Percentiles rank a stretch among this genome's conserved stretches.
These are phyloP conservation scores for Botia kubotai DNA, from an alignment of 2,797 vertebrate genomes.

Conservation along the genomic window DNA sequence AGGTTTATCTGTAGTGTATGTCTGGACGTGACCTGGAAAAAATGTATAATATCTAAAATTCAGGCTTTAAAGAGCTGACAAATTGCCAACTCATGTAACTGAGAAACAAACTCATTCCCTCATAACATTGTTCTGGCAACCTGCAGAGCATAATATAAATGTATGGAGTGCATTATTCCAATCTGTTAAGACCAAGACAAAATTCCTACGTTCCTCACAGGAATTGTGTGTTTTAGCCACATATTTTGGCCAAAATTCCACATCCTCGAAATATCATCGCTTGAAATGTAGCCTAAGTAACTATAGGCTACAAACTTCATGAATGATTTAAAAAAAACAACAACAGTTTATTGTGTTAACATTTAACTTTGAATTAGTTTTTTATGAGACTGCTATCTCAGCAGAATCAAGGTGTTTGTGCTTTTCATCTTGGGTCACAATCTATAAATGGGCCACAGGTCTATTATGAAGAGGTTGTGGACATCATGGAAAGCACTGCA, in stretches of 20 bases:
- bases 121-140: conserved; percentile 10
- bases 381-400: not conserved
- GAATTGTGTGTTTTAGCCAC: not conserved
- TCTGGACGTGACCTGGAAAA: conserved; percentile 19
- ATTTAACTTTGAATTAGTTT: not conserved
- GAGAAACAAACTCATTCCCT: conserved; percentile 24
- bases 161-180: not conserved
- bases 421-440: not conserved
- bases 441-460: too few species aligned
- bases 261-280: not conserved
- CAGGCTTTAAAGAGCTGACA: conserved; percentile 15
- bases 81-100: conserved; percentile 5
- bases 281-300: too few species aligned
- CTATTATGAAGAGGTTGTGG: too few species aligned
- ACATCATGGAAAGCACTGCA: too few species aligned
- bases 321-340: not conserved
- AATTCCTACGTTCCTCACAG: conserved; percentile 3
- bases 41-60: conserved; percentile 6
- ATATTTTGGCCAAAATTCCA: not conserved
- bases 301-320: too few species aligned
- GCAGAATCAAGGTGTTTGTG: not conserved
- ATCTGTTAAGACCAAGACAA: conserved; percentile 7
- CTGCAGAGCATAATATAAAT: conserved; percentile 18
- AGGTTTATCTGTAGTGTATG: conserved; percentile 15
- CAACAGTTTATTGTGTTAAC: not conserved